Evolutionary conservation across 2,113 vertebrate species (phyloP).

Genomic region (Apteryx owenii): DNA sequence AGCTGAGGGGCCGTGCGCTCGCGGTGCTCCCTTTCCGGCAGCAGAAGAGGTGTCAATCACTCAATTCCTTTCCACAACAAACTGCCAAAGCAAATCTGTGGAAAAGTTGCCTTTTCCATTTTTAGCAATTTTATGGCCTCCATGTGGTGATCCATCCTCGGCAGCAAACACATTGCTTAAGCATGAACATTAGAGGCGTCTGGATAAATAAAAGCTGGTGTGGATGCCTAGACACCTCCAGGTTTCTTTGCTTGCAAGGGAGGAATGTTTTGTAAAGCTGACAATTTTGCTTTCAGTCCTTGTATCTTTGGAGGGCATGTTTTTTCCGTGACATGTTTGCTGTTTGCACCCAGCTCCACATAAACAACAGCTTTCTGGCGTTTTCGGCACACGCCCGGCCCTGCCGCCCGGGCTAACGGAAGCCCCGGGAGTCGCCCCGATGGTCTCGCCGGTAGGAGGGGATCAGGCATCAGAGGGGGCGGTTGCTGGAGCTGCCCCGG

Average conservation of each 20-base stretch:
- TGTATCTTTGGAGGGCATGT: not conserved
- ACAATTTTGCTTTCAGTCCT: conserved; percentile 61
- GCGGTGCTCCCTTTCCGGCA: not conserved
- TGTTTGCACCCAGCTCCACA: conserved; percentile 58
- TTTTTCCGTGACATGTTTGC: conserved; percentile 18
- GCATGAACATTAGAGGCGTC: conserved; percentile 61
- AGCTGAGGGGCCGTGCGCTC: too few relatives aligned
- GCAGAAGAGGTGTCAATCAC: not conserved
- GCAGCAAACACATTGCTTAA: conserved; percentile 56
- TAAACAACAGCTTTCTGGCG: conserved; percentile 51
- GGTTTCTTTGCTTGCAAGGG: conserved; percentile 62
- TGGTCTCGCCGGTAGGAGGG: rapidly evolving
- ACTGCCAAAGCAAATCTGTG: conserved; percentile 54
- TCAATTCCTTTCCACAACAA: conserved; percentile 36
- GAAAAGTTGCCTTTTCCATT: conserved; percentile 71
- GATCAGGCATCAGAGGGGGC: not conserved
- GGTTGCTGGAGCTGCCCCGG: rapidly evolving
- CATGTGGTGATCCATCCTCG: conserved; percentile 65
- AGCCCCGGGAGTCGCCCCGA: not conserved
- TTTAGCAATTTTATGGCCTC: conserved; percentile 76
- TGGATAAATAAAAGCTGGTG: conserved; percentile 70
- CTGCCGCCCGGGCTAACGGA: not conserved
- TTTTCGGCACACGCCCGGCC: not conserved
- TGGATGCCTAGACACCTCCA: conserved; percentile 57
- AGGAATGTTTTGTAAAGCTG: conserved; percentile 53